phyloP scores from a whole-genome alignment of 2,113 vertebrate species.

The Leucoraja erinaceus region DNA sequence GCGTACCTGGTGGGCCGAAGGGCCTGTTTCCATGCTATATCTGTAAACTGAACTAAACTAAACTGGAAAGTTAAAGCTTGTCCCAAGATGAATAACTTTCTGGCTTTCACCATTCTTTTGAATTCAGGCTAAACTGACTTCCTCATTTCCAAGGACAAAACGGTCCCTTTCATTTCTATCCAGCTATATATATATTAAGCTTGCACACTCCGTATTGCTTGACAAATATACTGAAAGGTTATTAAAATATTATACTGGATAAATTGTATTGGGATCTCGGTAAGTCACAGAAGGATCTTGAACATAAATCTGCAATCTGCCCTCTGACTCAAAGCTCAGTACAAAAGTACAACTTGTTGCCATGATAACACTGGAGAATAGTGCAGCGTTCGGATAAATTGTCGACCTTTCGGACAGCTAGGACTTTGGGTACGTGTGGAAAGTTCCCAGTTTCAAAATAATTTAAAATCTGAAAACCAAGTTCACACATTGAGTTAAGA shows the following conservation, averaged over 20 bases:
- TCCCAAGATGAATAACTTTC: neutral
- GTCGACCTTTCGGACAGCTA: neutral
- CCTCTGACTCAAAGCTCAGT: neutral
- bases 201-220: neutral
- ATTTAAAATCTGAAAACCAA: neutral
- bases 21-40: no score
- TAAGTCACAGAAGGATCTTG: neutral
- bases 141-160: neutral
- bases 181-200: neutral
- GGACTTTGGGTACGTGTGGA: neutral
- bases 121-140: neutral
- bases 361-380: neutral
- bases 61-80: neutral
- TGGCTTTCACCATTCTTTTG: neutral
- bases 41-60: no score
- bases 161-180: neutral
- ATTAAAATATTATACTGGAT: slow-evolving; percentile 14
- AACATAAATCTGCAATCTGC: neutral
- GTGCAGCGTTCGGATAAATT: neutral
- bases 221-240: slow-evolving; percentile 22
- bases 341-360: neutral
- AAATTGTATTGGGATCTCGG: slow-evolving; percentile 20
- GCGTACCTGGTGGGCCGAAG: no score
- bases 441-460: neutral
- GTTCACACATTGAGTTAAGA: neutral